These are phyloP conservation scores for Lepidonotus clava DNA, from an alignment of 2,888 invertebrate genomes.

Conservation along the genomic window DNA sequence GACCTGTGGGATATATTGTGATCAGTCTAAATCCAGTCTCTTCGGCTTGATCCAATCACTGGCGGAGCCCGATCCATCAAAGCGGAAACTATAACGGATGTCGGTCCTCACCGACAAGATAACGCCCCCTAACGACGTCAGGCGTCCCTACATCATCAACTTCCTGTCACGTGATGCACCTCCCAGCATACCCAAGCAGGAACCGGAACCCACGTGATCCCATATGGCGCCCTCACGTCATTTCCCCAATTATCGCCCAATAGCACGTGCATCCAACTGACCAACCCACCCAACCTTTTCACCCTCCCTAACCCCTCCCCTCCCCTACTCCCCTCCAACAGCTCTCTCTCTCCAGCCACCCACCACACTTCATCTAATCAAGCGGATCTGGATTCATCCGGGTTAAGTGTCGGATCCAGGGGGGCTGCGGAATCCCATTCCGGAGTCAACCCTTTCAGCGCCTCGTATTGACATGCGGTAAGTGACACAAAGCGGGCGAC, in stretches of 20 bases:
- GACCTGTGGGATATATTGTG: not conserved
- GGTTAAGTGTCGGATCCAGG: not conserved
- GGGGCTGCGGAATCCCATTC: not conserved
- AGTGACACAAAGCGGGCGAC: too few species aligned
- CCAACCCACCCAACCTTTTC: not conserved
- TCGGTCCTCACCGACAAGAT: not conserved
- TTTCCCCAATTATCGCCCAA: conserved; percentile 30
- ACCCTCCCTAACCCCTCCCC: not conserved
- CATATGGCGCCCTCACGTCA: not conserved
- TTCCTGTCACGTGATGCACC: not conserved
- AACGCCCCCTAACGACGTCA: conserved; percentile 20
- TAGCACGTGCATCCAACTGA: not conserved
- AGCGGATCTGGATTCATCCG: conserved; percentile 20
- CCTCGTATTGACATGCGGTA: too few species aligned
- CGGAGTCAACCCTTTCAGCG: not conserved
- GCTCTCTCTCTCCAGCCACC: not conserved
- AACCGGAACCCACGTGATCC: not conserved
- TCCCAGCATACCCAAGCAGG: not conserved
- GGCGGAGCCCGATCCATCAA: not conserved
- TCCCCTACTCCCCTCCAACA: not conserved
- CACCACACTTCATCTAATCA: not conserved
- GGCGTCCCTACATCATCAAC: conserved; percentile 9
- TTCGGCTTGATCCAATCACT: conserved; percentile 8
- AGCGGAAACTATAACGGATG: not conserved
- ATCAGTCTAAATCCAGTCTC: not conserved